Base-by-base conservation (phyloP, 2,888 invertebrate species). In the Drosophila austrosaltans region DNA sequence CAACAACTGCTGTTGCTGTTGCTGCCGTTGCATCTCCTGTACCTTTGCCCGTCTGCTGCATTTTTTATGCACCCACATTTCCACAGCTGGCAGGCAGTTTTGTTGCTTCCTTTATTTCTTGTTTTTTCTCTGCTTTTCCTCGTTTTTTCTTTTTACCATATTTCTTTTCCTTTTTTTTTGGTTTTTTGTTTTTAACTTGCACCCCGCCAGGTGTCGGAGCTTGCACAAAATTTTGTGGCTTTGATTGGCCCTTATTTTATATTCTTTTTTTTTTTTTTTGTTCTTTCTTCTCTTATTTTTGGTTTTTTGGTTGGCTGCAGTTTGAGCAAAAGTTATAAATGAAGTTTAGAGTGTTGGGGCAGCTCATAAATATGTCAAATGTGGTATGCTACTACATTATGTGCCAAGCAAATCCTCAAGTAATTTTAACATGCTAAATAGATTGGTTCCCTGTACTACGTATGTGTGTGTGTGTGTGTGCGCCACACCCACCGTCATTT, bases 151-250 rank as follows among this genome's bases (percentile, higher is more conserved):
- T 32, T 32, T 32, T 32, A 5, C 3, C 32, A 32, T 32, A 32
- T 32, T 32, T 1, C 20, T 5, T 36, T 28, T 39, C 7, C 2
- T 8, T 20, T 20, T 58, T 16, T 58, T 42, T n/a, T n/a, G n/a
- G n/a, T n/a, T n/a, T 40, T 30, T 0, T 3, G 3, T 7, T 20
- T 56, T n/a, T 20, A 28, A 28, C 48, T 8, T 57, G 66, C 53
- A 66, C 42, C 66, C 75, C 74, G 61, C 67, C 82, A 82, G 82
- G 82, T 82, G 82, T 82, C 89, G 73, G 81, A 75, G 56, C 83
- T 74, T 82, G 83, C 65, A 71, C 66, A 69, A 77, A 83, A 87
- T 81, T 83, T 77, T 84, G 83, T 84, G 83, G 89, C 87, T 87
- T 89, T 84, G 84, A 89, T 89, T 89, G 87, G 79, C 79, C 57